Percentiles rank a stretch among this genome's conserved stretches.
Conservation (phyloP, 2,113 vertebrate species). For the Aphyosemion australe region DNA sequence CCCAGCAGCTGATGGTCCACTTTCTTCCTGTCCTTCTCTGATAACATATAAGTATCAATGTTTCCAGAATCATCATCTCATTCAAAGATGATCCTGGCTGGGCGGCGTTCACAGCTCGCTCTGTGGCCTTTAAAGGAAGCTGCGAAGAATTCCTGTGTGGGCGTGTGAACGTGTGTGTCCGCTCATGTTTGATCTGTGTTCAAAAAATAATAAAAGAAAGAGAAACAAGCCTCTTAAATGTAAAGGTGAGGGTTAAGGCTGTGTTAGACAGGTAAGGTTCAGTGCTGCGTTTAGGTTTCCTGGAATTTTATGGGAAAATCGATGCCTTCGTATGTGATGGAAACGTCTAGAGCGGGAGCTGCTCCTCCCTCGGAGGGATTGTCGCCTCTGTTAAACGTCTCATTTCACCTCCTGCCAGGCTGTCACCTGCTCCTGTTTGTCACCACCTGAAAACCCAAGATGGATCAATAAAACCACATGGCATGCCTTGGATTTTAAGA, state of each 20-base stretch:
- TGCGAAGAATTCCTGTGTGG: constrained; percentile 28
- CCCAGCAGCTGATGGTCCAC: neutral
- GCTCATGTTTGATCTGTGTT: neutral
- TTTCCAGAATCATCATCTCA: constrained; percentile 26
- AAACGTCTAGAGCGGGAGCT: constrained; percentile 4
- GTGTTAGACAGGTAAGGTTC: neutral
- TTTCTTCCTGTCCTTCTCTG: constrained; percentile 4
- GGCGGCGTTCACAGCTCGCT: constrained; percentile 29
- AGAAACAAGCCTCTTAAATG: too few relatives aligned
- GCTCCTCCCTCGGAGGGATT: constrained; percentile 32
- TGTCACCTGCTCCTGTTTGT: constrained; percentile 41
- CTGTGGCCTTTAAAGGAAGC: constrained; percentile 51
- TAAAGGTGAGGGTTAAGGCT: neutral
- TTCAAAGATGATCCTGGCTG: constrained; percentile 20
- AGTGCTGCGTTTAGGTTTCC: neutral
- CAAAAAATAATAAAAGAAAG: neutral
- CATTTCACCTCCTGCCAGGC: neutral
- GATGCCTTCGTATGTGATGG: neutral
- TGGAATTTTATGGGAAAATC: neutral
- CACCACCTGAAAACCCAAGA: constrained; percentile 14
- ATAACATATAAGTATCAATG: constrained; percentile 15
- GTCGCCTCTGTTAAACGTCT: constrained; percentile 29
- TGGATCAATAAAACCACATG: constrained; percentile 7
- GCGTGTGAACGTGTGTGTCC: constrained; percentile 4
- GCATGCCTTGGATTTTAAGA: neutral